These are phyloP conservation scores for Albula goreensis DNA, from an alignment of 2,113 vertebrate species.

Conservation along the genomic window DNA sequence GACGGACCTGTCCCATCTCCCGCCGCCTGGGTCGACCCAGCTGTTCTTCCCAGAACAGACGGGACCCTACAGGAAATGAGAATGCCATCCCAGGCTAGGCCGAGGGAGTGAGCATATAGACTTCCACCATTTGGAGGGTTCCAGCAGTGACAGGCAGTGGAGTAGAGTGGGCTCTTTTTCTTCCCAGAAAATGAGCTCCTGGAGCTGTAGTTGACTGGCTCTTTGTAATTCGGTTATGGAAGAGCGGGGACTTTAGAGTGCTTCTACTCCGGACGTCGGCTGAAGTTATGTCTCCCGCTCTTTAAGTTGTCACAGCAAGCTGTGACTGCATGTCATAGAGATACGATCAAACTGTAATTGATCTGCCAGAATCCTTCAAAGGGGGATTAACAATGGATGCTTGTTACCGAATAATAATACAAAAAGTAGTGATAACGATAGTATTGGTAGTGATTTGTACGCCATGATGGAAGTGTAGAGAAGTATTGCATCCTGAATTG, in stretches of 20 bases:
- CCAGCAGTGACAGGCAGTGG: slow-evolving; percentile 14
- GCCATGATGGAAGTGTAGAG: neutral
- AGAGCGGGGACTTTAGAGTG: slow-evolving; percentile 1
- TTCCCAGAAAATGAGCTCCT: neutral
- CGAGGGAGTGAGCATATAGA: slow-evolving; percentile 15
- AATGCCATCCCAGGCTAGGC: slow-evolving; percentile 31
- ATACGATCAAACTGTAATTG: neutral
- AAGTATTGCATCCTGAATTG: neutral
- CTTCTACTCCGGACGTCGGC: neutral
- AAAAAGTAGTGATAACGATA: neutral
- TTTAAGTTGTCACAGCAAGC: neutral
- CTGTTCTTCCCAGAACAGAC: slow-evolving; percentile 38
- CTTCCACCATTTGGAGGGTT: slow-evolving; percentile 11
- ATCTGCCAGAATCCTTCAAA: neutral
- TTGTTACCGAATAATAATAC: neutral
- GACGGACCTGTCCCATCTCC: slow-evolving; percentile 23
- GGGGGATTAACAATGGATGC: neutral
- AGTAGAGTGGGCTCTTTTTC: neutral
- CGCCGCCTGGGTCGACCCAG: slow-evolving; percentile 15
- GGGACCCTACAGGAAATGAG: slow-evolving; percentile 44
- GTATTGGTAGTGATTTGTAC: neutral
- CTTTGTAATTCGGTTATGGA: neutral
- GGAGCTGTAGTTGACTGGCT: slow-evolving; percentile 5
- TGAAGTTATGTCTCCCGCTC: neutral
- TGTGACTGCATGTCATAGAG: too few species aligned